phyloP scores from a whole-genome alignment of 2,888 invertebrate species.

The Eupeodes luniger region DNA sequence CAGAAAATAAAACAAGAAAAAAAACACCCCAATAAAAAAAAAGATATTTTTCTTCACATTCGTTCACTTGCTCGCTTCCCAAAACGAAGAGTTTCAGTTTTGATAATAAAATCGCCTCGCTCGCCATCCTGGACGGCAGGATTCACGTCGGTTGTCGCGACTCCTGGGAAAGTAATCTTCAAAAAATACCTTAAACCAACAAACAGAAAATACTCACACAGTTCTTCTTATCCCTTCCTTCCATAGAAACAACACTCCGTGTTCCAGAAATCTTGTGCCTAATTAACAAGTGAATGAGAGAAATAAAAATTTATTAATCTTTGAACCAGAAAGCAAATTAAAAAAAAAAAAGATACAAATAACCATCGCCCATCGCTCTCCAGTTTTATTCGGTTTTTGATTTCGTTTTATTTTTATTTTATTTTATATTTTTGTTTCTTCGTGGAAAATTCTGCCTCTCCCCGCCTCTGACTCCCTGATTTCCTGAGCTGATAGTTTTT shows the following conservation, averaged over 20 bases:
- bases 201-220: not conserved
- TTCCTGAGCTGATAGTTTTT: not conserved
- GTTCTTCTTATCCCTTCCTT: not conserved
- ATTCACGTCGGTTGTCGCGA: conserved; percentile 54
- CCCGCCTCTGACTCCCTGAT: not conserved
- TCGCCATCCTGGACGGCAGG: conserved; percentile 53
- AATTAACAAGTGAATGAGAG: conserved; percentile 13
- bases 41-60: conserved; percentile 55
- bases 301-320: not conserved
- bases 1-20: conserved; percentile 23
- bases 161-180: conserved; percentile 25
- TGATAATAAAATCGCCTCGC: conserved; percentile 37
- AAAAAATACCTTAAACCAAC: conserved; percentile 16
- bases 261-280: conserved; percentile 8
- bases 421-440: conserved; percentile 24
- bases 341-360: conserved; percentile 7
- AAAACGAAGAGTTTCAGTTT: conserved; percentile 64
- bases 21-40: conserved; percentile 44
- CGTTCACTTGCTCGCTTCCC: conserved; percentile 66
- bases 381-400: conserved; percentile 63
- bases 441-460: conserved; percentile 39
- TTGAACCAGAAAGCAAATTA: conserved; percentile 22
- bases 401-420: conserved; percentile 38
- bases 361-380: conserved; percentile 47
- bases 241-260: not conserved